Base-by-base conservation (phyloP, 2,888 invertebrate genomes). In the Xestia c-nigrum region DNA sequence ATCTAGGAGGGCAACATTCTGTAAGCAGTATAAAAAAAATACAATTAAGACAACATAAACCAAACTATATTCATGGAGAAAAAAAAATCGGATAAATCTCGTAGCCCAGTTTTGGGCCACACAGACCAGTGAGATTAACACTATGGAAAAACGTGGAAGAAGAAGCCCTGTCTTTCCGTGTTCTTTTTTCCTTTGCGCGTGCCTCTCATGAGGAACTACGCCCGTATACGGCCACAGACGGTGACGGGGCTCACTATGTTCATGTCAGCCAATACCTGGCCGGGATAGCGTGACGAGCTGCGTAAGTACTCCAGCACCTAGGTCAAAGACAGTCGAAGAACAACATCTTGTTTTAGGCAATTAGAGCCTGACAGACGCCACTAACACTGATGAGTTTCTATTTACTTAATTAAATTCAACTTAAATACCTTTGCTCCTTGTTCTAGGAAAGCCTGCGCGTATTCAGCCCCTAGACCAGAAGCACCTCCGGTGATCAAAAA, bases 401-500 rank as follows among this genome's bases (percentile, higher is more conserved):
- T 3, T n/a, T 6, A n/a, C 6, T 6, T 40, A 50, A 40, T 38
- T 0, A 38, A n/a, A 12, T 4, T 21, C 46, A 75, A 38, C 24
- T 24, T 47, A 70, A 71, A 57, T 86, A 93, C 93, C 90, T 92
- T 90, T 16, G 93, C 93, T 43, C 93, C 93, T 68, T 86, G 86
- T 61, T 89, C 85, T 0, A 94, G 79, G 76, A 92, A 94, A 10
- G 68, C 77, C 77, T 92, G 85, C 3, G 86, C 92, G 24, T 91
- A 91, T 2, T 79, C 76, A 3, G 93, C 93, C 1, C 94, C 93
- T 21, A 94, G 75, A 0, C 94, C 93, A 0, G 92, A 92, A 21
- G 93, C 93, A 3, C 91, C 93, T 5, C 93, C 93, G 7, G 93
- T 93, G 57, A 94, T 88, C 64, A 93, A 67, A 79, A 93, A 89